Base-by-base conservation (phyloP, 1,140 invertebrate species). In the Leguminivora glycinivorella region DNA sequence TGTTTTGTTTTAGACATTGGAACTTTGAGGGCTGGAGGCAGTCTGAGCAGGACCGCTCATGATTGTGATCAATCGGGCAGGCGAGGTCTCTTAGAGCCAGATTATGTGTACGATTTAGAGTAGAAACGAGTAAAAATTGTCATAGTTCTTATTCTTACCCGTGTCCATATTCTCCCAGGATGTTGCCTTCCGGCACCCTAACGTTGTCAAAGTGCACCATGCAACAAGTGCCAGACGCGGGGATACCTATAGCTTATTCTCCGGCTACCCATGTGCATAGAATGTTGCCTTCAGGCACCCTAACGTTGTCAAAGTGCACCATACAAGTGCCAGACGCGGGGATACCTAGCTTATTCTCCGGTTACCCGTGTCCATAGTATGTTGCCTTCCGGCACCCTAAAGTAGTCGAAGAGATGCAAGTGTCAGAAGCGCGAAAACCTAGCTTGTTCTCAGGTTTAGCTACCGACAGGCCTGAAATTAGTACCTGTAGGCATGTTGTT, bases 401-500 rank as follows among this genome's bases (percentile, higher is more conserved):
- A 98, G 90, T 98, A 98, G 80, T 99, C 98, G 81, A 99, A 98
- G 92, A 97, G 95, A 96, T 96, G 85, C 97, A 98, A 2, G 98
- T 98, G 24, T 96, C 96, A 0, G 96, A 98, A 1, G 97, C 97
- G 26, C 95, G 93, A 70, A 98, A 97, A 22, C 98, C 98, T 24
- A 98, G 92, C 91, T 99, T 99, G 73, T 98, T 95, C 92, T 99
- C 97, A n/a, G 98, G 98, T 83, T 98, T 96, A 5, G 96, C 98
- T 0, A 96, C 93, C 22, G 93, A 95, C 1, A 99, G 85, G 14
- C 99, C 98, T n/a, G n/a, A n/a, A n/a, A n/a, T n/a, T n/a, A n/a
- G n/a, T n/a, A n/a, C n/a, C n/a, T n/a, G n/a, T n/a, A n/a, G n/a
- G n/a, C n/a, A n/a, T n/a, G n/a, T n/a, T n/a, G n/a, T n/a, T n/a